Evolutionary conservation across 2,888 invertebrate species (phyloP).

Genomic region (Dilophus febrilis): DNA sequence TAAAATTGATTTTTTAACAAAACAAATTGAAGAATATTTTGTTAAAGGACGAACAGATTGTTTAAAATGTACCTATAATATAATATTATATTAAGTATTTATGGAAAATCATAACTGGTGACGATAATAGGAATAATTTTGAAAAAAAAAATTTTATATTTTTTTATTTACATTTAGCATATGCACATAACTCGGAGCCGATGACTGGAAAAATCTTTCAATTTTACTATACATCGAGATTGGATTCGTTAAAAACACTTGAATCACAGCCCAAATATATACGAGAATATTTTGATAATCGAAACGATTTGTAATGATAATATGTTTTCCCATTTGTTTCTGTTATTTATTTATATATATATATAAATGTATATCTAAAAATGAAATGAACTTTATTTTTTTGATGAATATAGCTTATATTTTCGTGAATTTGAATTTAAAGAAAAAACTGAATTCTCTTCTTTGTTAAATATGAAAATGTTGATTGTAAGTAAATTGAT

Average conservation of each 20-base stretch:
- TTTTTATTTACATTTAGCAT: slow-evolving; percentile 14
- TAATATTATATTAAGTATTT: too few species aligned
- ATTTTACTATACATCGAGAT: slow-evolving; percentile 33
- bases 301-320: slow-evolving; percentile 31
- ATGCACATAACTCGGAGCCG: slow-evolving; percentile 16
- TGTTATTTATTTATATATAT: neutral
- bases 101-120: too few species aligned
- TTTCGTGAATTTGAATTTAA: slow-evolving; percentile 11
- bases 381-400: slow-evolving; percentile 3
- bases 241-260: slow-evolving; percentile 50
- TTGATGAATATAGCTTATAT: slow-evolving; percentile 13
- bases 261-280: slow-evolving; percentile 36
- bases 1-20: slow-evolving; percentile 34
- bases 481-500: too few species aligned
- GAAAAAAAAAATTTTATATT: too few species aligned
- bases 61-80: slow-evolving; percentile 44
- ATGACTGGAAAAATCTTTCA: slow-evolving; percentile 22
- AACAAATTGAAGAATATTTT: slow-evolving; percentile 42
- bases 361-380: slow-evolving; percentile 2
- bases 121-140: too few species aligned
- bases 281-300: slow-evolving; percentile 38
- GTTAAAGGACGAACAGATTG: slow-evolving; percentile 48
- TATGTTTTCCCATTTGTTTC: neutral
- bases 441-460: neutral
- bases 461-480: neutral